Conservation (phyloP, 1,140 invertebrate genomes). For the Trichonephila inaurata region DNA sequence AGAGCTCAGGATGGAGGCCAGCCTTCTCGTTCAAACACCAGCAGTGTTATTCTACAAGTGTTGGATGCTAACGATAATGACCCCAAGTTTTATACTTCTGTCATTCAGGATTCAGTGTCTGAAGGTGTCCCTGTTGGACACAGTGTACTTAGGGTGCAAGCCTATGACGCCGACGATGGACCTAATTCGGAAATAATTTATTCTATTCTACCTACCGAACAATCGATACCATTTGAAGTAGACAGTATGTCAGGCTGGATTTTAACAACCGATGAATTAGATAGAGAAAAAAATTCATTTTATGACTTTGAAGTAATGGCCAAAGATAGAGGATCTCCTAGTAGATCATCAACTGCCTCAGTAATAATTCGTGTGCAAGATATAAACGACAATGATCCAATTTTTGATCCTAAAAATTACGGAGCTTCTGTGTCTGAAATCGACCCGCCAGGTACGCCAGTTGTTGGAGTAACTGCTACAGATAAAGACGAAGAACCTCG, state of each 20-base stretch:
- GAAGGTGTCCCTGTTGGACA: conserved; percentile 94
- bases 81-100: conserved; percentile 93
- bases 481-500: conserved; percentile 93
- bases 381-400: conserved; percentile 79
- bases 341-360: conserved; percentile 90
- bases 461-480: conserved; percentile 92
- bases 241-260: conserved; percentile 87
- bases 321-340: conserved; percentile 90
- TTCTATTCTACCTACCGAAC: conserved; percentile 50
- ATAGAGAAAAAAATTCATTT: conserved; percentile 91
- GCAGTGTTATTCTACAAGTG: conserved; percentile 92
- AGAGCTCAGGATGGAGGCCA: conserved; percentile 95
- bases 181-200: conserved; percentile 86
- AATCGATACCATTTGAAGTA: conserved; percentile 55
- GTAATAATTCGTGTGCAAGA: conserved; percentile 78
- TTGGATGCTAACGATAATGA: conserved; percentile 96
- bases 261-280: conserved; percentile 92
- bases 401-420: conserved; percentile 89
- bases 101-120: conserved; percentile 94
- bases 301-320: conserved; percentile 93
- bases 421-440: conserved; percentile 93
- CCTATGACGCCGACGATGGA: conserved; percentile 94
- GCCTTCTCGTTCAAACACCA: conserved; percentile 94
- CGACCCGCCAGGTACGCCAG: conserved; percentile 91
- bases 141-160: conserved; percentile 87